phyloP scores from a whole-genome alignment of 2,113 vertebrate genomes.

The Todiramphus saurophagus region DNA sequence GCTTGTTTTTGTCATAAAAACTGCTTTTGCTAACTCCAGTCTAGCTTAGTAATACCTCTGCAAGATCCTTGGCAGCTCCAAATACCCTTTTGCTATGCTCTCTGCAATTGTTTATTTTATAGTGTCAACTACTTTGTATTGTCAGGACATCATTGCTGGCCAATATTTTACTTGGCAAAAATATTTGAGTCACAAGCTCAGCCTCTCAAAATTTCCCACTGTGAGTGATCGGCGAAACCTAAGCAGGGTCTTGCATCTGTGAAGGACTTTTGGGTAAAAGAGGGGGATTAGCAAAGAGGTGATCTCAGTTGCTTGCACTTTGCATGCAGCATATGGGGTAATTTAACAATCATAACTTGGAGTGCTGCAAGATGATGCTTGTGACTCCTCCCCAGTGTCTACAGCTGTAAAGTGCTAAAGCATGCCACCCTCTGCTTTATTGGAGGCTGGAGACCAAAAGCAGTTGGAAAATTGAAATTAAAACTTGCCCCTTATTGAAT shows the following conservation, averaged over 20 bases:
- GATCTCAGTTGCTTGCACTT: background rate
- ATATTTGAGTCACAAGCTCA: conserved; percentile 29
- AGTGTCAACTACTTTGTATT: conserved; percentile 62
- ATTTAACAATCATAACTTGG: background rate
- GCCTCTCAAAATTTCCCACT: conserved; percentile 40
- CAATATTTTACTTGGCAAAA: conserved; percentile 70
- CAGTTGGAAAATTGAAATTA: background rate
- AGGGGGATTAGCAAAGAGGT: conserved; percentile 21
- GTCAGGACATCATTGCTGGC: conserved; percentile 44
- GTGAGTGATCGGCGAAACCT: background rate
- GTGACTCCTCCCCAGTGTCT: background rate
- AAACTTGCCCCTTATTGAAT: background rate
- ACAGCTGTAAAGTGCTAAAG: background rate
- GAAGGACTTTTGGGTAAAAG: background rate
- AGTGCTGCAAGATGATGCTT: background rate
- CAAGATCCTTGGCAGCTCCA: background rate
- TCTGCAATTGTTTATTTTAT: conserved; percentile 64
- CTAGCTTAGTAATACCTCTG: conserved; percentile 25
- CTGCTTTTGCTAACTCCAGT: conserved; percentile 18
- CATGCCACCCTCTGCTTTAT: background rate
- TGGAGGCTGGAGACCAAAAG: background rate
- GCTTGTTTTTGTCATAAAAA: conserved; percentile 57
- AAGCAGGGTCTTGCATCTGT: conserved; percentile 16
- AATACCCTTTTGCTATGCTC: conserved; percentile 52
- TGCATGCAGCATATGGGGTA: background rate